A percentile compares a stretch with the other conserved stretches of the same genome.
Evolutionary conservation across 30 jellyfish, hydroid and myxozoan genomes (phyloP).

Genomic region (Aurelia aurita): DNA sequence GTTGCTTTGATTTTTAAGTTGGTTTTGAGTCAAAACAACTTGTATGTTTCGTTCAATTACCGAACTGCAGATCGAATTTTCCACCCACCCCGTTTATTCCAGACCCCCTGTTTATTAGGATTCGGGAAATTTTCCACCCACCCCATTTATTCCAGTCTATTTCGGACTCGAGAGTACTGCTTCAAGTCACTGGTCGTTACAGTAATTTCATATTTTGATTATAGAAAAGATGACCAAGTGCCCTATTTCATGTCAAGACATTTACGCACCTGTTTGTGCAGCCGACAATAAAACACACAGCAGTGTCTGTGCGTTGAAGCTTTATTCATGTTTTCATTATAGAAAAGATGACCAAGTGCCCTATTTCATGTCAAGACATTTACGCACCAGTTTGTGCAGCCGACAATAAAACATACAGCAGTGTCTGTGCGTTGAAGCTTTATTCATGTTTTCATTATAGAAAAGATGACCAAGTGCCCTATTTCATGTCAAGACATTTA

Average conservation of each 20-base stretch:
- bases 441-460: conserved; percentile 11
- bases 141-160: too few species aligned
- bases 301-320: conserved; percentile 85
- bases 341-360: conserved; percentile 72
- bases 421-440: conserved; percentile 78
- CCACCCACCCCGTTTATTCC: too few species aligned
- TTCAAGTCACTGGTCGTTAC: conserved; percentile 2
- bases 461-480: conserved; percentile 71
- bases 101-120: too few species aligned
- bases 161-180: too few species aligned
- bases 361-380: conserved; percentile 69
- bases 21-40: too few species aligned
- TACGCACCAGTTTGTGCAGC: conserved; percentile 87
- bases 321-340: conserved; percentile 24
- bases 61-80: too few species aligned
- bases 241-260: conserved; percentile 80
- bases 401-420: conserved; percentile 64
- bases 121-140: too few species aligned
- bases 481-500: conserved; percentile 65
- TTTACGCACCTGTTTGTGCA: conserved; percentile 91
- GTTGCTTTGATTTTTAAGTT: too few species aligned
- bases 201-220: background rate
- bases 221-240: conserved; percentile 65
- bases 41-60: too few species aligned
- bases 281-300: conserved; percentile 65